A percentile compares a stretch with the other conserved stretches of the same genome.
Conservation (phyloP, 35 echinoderm and acorn worm genomes). For the Amphiura filiformis region DNA sequence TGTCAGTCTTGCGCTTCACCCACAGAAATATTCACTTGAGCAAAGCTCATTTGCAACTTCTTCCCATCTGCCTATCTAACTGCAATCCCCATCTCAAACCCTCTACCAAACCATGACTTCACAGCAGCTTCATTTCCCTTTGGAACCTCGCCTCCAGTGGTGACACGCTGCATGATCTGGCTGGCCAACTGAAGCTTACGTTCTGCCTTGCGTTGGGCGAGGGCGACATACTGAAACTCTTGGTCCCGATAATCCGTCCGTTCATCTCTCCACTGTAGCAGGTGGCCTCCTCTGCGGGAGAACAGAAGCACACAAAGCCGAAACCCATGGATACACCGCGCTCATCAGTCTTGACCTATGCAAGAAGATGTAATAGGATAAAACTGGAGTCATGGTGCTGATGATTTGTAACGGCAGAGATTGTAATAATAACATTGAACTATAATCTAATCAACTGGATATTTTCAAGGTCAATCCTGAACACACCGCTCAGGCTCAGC, state of each 20-base stretch:
- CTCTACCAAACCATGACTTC: no score
- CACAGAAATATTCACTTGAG: no score
- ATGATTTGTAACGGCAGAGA: no score
- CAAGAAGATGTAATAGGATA: neutral
- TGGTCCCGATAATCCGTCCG: slow-evolving; percentile 76
- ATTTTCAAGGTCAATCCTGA: no score
- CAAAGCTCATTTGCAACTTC: no score
- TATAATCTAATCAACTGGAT: no score
- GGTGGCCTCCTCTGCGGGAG: slow-evolving; percentile 88
- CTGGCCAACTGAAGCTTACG: slow-evolving; percentile 82
- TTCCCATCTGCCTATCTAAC: no score
- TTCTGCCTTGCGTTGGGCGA: slow-evolving; percentile 94
- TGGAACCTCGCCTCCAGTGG: slow-evolving; percentile 2
- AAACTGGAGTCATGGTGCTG: no score
- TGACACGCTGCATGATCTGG: slow-evolving; percentile 78
- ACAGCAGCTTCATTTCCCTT: slow-evolving; percentile 52
- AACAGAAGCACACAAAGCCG: slow-evolving; percentile 95
- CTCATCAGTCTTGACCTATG: slow-evolving; percentile 91
- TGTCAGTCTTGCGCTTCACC: no score
- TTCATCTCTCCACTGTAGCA: slow-evolving; percentile 84
- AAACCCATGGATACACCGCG: slow-evolving; percentile 75
- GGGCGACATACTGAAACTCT: slow-evolving; percentile 90
- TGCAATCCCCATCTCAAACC: no score
- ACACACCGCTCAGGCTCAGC: no score
- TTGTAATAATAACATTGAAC: no score